Base-by-base conservation (phyloP, 2,113 vertebrate species). In the Ia io region DNA sequence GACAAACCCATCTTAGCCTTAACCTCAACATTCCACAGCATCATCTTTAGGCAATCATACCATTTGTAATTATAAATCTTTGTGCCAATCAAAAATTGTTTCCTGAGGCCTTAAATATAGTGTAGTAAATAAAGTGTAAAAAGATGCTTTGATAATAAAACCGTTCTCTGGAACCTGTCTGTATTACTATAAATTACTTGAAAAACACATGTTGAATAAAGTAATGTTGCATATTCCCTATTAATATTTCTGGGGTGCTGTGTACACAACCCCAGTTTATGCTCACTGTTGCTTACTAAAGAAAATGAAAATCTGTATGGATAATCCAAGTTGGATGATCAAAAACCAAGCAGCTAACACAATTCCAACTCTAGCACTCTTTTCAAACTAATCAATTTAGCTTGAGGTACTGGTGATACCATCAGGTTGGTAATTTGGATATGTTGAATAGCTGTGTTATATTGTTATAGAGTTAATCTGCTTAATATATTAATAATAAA, bases 21-120 rank as follows among this genome's bases (percentile, higher is more conserved):
- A 59, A 97, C 83, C 63, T 97, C 92, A 90, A 97, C 96, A 96
- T 96, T 85, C 80, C 91, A 95, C 73, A 95, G 91, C 88, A 96
- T 98, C 95, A 96, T 96, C 87, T 97, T 80, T 84, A 96, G 93
- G 90, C 97, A 93, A 95, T 97, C 91, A 97, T 73, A 70, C 84
- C 82, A 70, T 90, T 96, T 65, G 32, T 95, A 96, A 95, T 96
- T 78, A 94, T 91, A 95, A 97, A 96, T 96, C 96, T 92, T 97
- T 96, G 89, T 97, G 25, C 30, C 28, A 71, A 40, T 71, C 37
- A 88, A 83, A 84, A 91, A 65, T 85, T 94, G 16, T 18, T 85
- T 37, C 51, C n/a, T 1, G 25, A 63, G 49, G 6, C 17, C 59
- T 92, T 63, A 73, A 89, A 53, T 20, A 17, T 22, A 74, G 8